Base-by-base conservation (phyloP, 2,113 vertebrate species). In the Phycodurus eques region DNA sequence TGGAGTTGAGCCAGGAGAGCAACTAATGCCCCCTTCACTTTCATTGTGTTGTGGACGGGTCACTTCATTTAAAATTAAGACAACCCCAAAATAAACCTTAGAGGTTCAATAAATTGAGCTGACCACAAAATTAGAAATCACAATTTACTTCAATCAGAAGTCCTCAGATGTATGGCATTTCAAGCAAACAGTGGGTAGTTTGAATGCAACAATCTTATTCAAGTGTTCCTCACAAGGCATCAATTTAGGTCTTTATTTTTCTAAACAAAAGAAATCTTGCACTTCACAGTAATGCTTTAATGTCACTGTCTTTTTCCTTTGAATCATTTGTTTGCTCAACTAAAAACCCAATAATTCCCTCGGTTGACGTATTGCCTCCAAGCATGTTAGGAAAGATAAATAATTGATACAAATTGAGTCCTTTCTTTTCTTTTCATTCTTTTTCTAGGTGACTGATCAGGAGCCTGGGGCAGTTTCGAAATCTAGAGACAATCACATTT, bases 401-500 rank as follows among this genome's bases (percentile, higher is more conserved):
- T 63, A 33, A 67, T 20, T 31, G 46, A 67, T 35, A 35, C 47
- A 43, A 9, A 39, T 20, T 35, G 60, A 39, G 7, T 17, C 22
- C 60, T 39, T 62, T 62, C 10, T 64, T 65, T 11, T 64, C 33
- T 61, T 70, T 57, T 59, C 78, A 78, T 78, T 84, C 51, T 87
- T 1, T 76, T 88, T 88, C 47, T 46, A 91, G 92, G 86, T 81
- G 80, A 85, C 78, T 84, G 71, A 53, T 63, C 54, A 11, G 76
- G 54, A 17, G 22, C 73, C 68, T 70, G 59, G 68, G 42, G 44
- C 19, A 19, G 71, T 22, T 42, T 53, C 35, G 35, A 72, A 8
- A 39, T 57, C 47, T 27, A 69, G 57, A 67, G 67, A 70, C 51
- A 65, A 67, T 75, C 47, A 63, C 33, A 39, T 57, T 57, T 72